Conservation (phyloP, 2,797 vertebrate genomes). For the Phrynocephalus forsythii region DNA sequence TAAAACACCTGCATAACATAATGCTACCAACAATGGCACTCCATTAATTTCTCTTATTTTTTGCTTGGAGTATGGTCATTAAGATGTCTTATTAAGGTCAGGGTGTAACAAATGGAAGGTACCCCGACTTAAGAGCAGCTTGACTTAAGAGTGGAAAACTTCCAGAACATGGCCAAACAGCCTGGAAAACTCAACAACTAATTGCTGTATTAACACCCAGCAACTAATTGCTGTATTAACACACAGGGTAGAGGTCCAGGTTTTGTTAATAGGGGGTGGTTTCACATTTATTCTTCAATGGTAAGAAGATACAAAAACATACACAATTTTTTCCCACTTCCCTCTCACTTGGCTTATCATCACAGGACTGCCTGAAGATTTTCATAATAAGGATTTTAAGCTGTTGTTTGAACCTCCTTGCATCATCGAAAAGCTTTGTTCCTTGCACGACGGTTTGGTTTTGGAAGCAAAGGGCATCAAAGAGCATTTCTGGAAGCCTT, state of each 20-base stretch:
- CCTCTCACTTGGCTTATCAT: conserved; percentile 10
- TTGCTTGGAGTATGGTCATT: not conserved
- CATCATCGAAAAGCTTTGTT: conserved; percentile 92
- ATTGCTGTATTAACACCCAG: not conserved
- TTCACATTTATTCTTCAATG: not conserved
- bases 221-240: not conserved
- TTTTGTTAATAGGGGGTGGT: not conserved
- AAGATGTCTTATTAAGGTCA: not conserved
- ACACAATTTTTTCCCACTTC: not conserved
- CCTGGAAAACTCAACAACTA: not conserved
- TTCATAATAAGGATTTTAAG: conserved; percentile 87
- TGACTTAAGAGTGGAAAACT: no score
- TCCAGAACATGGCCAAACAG: no score
- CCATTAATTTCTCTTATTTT: not conserved
- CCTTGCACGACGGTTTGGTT: conserved; percentile 90
- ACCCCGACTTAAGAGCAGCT: no score
- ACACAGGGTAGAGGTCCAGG: not conserved
- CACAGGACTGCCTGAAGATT: conserved; percentile 89
- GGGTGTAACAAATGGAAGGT: no score
- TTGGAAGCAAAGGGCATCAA: conserved; percentile 97
- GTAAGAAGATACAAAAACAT: not conserved
- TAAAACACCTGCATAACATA: no score
- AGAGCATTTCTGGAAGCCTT: conserved; percentile 97
- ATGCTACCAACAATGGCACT: no score
- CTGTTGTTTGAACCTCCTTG: conserved; percentile 84